Evolutionary conservation across 2,888 invertebrate species (phyloP).

Genomic region (Lithophane socia): DNA sequence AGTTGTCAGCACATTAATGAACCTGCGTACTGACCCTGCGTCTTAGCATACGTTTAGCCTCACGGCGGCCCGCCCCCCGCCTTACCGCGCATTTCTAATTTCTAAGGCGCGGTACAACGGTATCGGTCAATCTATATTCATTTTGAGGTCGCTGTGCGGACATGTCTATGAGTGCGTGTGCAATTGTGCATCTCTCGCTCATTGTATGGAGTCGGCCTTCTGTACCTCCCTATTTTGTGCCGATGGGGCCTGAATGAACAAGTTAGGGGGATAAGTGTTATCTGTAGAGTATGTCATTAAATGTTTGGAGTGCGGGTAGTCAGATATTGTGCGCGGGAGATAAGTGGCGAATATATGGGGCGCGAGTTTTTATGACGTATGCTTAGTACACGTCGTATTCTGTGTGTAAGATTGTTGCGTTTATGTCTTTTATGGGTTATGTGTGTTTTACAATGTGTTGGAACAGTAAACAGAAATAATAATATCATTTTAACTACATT

Average conservation of each 20-base stretch:
- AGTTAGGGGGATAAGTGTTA: conserved; percentile 47
- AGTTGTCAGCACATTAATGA: too few relatives aligned
- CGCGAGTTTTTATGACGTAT: conserved; percentile 50
- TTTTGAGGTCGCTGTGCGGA: neutral
- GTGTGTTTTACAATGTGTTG: neutral
- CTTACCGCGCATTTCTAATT: too few relatives aligned
- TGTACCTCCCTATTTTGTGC: neutral
- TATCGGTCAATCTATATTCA: neutral
- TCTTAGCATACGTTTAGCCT: too few relatives aligned
- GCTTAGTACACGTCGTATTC: conserved; percentile 24
- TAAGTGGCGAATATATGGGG: conserved; percentile 43
- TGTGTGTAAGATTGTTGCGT: conserved; percentile 19
- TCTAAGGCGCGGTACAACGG: too few relatives aligned
- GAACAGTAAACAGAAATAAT: neutral
- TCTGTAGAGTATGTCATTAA: conserved; percentile 56
- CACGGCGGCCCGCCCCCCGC: too few relatives aligned
- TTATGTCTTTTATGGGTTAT: conserved; percentile 15
- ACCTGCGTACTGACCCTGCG: too few relatives aligned
- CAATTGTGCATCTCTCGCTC: too few relatives aligned
- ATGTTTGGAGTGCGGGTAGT: conserved; percentile 55
- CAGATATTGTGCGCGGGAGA: conserved; percentile 49
- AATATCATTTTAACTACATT: neutral
- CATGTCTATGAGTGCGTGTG: too few relatives aligned
- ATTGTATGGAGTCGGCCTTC: neutral
- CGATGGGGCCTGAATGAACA: conserved; percentile 39